Percentiles rank a stretch among this genome's conserved stretches.
These are phyloP conservation scores for Dreissena polymorpha DNA, from an alignment of 1,140 invertebrate genomes.

Conservation along the genomic window DNA sequence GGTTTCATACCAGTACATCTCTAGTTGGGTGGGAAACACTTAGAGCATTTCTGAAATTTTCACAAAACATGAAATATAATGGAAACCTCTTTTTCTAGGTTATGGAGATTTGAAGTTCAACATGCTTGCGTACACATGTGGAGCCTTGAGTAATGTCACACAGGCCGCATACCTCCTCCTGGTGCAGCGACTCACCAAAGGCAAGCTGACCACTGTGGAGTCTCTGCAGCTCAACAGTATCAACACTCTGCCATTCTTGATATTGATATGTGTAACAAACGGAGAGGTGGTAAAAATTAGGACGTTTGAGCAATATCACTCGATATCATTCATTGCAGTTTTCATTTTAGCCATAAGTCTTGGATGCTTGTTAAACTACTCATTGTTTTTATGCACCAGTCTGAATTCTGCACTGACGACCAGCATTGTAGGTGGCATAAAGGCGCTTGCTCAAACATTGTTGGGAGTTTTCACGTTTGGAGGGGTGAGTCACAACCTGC, in stretches of 20 bases:
- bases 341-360: constrained; percentile 78
- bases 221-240: constrained; percentile 80
- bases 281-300: constrained; percentile 68
- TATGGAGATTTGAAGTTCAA: constrained; percentile 81
- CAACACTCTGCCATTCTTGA: constrained; percentile 80
- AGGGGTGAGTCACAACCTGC: constrained; percentile 76
- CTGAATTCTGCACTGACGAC: constrained; percentile 81
- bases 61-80: too few species aligned
- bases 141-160: constrained; percentile 79
- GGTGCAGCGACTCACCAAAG: constrained; percentile 79
- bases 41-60: too few species aligned
- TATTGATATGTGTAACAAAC: constrained; percentile 68
- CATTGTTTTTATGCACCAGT: constrained; percentile 81
- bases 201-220: constrained; percentile 74
- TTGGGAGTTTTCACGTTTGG: constrained; percentile 81
- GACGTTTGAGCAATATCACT: constrained; percentile 49
- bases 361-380: constrained; percentile 81
- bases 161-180: constrained; percentile 81
- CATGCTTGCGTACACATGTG: constrained; percentile 79
- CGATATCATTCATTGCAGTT: constrained; percentile 74
- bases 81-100: constrained; percentile 67
- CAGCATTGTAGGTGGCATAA: constrained; percentile 80
- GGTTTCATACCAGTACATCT: too few species aligned
- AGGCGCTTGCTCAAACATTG: constrained; percentile 80
- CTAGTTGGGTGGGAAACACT: too few species aligned